Conservation (phyloP, 2,113 vertebrate genomes). For the Strix uralensis region DNA sequence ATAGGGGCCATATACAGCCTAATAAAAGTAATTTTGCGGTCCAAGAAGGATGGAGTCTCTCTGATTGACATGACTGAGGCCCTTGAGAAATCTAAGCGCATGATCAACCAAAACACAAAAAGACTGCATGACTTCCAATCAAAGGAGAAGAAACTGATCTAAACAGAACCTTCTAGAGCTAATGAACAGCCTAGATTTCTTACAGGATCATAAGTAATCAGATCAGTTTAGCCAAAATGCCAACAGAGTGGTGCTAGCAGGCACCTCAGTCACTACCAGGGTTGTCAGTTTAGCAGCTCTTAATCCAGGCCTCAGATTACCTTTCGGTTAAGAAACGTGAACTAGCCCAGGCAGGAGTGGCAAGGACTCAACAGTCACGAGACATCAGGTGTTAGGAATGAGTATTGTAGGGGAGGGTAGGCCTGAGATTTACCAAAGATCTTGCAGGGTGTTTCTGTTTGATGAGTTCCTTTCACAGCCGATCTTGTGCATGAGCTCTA, state of each 20-base stretch:
- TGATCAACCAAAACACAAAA: slow-evolving; percentile 1
- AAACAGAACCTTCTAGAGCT: neutral
- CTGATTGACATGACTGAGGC: neutral
- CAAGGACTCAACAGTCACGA: neutral
- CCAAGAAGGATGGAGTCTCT: neutral
- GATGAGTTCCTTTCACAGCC: neutral
- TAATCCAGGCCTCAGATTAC: neutral
- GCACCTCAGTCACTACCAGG: neutral
- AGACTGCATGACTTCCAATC: neutral
- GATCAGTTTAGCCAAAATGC: neutral
- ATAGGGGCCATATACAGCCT: neutral
- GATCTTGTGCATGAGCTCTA: neutral
- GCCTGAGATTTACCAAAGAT: neutral
- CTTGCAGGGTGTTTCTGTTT: neutral
- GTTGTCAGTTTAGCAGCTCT: neutral
- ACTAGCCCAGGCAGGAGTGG: neutral
- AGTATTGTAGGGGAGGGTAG: neutral
- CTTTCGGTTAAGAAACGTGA: neutral
- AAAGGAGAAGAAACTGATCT: neutral
- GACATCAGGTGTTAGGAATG: neutral
- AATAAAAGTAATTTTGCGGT: neutral
- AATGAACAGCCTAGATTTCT: neutral
- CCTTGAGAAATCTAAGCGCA: neutral
- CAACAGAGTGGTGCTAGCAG: neutral
- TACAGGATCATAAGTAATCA: neutral